Evolutionary conservation across 2,797 vertebrate genomes (phyloP), one percentile per base, ranked within the genome.

Genomic region (Morus bassanus): DNA sequence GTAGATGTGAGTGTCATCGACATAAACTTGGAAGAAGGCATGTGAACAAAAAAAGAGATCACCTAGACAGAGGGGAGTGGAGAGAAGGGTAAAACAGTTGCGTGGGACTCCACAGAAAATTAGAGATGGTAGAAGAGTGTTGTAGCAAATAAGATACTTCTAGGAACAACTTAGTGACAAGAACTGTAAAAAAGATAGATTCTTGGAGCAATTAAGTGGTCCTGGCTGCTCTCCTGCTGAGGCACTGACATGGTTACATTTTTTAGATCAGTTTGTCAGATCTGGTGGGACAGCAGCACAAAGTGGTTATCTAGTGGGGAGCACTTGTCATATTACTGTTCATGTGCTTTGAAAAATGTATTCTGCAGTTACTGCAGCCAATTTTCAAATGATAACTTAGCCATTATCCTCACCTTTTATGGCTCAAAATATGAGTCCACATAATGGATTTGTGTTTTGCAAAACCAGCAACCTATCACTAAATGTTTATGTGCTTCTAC

Each of bases 321-420:
- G 76, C 59, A 94, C 76, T 90, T 89, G 92, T 83, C 76, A 9
- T 63, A 16, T 91, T 93, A 88, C 35, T 70, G 93, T 94, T 94
- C 69, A 23, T 89, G 63, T 53, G 82, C 67, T 89, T 82, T 91
- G 89, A 86, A 91, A 95, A 97, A 93, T 64, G 61, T 83, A 61
- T 77, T 75, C 86, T 81, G 76, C 45, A 5, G 67, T 88, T 78
- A 65, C 79, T 91, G 57, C 63, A 78, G 91, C 79, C 89, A 86
- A 84, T 91, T 96, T 94, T 93, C 56, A 96, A 86, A 91, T 92
- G 69, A 67, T 86, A 92, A 95, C 76, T 89, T 96, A 56, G 74
- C 63, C 63, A 74, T 91, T 95, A 88, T 93, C 77, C 69, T 95
- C 63, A 88, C 67, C 93, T 97, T 86, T 93, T 76, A 85, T 85